Evolutionary conservation across 2,113 vertebrate genomes (phyloP), one percentile per base, ranked within the genome.

Genomic region (Passer montanus): DNA sequence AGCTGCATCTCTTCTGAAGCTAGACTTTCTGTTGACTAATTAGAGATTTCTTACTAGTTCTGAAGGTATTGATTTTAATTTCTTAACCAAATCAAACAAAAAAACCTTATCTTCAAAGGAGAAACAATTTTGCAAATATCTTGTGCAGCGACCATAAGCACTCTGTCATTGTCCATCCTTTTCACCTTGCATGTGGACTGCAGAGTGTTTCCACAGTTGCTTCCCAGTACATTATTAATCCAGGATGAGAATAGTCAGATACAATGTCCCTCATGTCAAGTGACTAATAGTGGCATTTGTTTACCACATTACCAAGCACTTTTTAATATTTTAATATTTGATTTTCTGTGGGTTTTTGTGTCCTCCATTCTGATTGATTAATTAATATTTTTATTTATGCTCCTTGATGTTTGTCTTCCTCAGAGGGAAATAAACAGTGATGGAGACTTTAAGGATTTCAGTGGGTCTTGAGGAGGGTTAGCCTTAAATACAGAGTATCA

Each of bases 381-480:
- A 80, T 44, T 30, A 50, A 15, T n/a, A 33, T 26, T 66, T 90
- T 22, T 46, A 18, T 82, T 78, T 58, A 22, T 5, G 15, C 2
- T 78, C 5, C n/a, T 82, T 49, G 14, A 53, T 62, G 5, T 52
- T 33, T 2, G 0, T 58, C 11, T 73, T 73, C 27, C 1, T 1
- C 28, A 66, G 43, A 77, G 46, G 3, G 35, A 83, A 91, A 81
- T 47, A 50, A 79, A 41, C 2, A 63, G 4, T 9, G 24, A 50
- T 18, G 41, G 31, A 44, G 24, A 66, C 13, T 43, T 79, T 2
- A 20, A 30, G 26, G 19, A 14, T 69, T 89, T 53, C 66, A n/a
- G 7, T 35, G 41, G 31, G 9, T 37, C 63, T 74, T 70, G 76
- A 58, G n/a, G 11, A 66, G 10, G 19, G 9, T 12, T 56, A 44